These are phyloP conservation scores for Heliconius himera DNA, from an alignment of 1,140 invertebrate genomes.

Conservation along the genomic window DNA sequence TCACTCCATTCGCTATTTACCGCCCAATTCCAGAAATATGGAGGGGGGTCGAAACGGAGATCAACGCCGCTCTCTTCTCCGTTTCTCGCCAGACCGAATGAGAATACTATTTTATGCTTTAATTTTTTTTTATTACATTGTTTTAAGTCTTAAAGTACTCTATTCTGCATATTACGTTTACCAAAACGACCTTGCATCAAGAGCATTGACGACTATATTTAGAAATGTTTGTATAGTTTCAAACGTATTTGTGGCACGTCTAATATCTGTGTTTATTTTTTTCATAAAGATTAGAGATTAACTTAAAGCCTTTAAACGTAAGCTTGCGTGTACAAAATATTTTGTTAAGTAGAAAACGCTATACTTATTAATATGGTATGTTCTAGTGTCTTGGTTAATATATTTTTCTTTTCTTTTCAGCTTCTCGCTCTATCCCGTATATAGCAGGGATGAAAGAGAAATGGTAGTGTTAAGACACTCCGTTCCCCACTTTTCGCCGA, in stretches of 20 bases:
- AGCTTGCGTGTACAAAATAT: not conserved
- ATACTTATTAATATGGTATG: no score
- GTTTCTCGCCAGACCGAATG: not conserved
- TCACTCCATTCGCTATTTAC: not conserved
- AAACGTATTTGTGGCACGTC: not conserved
- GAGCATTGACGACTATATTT: conserved; percentile 10
- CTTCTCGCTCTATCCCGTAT: no score
- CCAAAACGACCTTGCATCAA: conserved; percentile 1
- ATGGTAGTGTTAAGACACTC: no score
- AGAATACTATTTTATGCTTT: no score
- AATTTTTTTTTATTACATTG: not conserved
- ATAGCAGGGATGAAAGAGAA: no score
- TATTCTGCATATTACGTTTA: conserved; percentile 3
- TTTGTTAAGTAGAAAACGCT: no score
- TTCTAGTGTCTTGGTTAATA: no score
- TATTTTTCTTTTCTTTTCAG: no score
- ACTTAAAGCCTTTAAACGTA: not conserved
- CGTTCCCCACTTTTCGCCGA: no score
- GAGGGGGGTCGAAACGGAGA: not conserved
- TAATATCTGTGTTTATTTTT: not conserved
- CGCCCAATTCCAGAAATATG: not conserved
- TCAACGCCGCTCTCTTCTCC: not conserved
- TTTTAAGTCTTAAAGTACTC: not conserved
- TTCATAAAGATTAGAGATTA: not conserved
- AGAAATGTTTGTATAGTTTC: conserved; percentile 13